Base-by-base conservation (phyloP, 92 coral and sea anemone genomes). In the Phenganax stokvisi region DNA sequence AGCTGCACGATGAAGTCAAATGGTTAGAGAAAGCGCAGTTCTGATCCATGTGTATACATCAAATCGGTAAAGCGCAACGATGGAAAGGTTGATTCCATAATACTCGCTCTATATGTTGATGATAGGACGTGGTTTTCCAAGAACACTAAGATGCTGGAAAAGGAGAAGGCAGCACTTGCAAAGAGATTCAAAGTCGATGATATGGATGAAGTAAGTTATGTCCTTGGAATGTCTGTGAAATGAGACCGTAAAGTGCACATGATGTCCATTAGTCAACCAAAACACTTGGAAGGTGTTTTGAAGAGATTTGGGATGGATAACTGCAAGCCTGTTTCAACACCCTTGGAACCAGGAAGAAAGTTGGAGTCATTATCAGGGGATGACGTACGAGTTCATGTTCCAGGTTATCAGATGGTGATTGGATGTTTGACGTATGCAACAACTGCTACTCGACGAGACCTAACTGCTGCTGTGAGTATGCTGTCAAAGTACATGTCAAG, bases 231-330 rank as follows among this genome's bases (percentile, higher is more conserved):
- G 25, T 20, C 25, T 20, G 25, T 20, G 25, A 20, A 20, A 20
- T 20, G 25, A 20, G 25, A 75, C 17, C 59, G 80, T 56, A 75
- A 51, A 56, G 15, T 56, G 28, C 44, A 74, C 13, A 62, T 57
- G 52, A 13, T 78, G 0, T 58, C 72, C 10, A 78, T 78, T 20
- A 54, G 27, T 78, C 83, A 78, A 57, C 16, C 83, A 51, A 78
- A 30, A 12, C 61, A 78, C 62, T 52, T 78, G 3, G 65, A 78
- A 78, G 83, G 83, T 59, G 72, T 78, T 51, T 57, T 78, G 27
- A 78, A 78, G 12, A 60, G 76, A 62, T 78, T 78, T 29, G 37
- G 61, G 44, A 78, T 78, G 83, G 83, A 78, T 74, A 78, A 78
- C 20, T 78, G 83, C 29, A 78, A 20, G 25, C 25, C 25, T 20